Conservation (phyloP, 35 echinoderm and acorn worm genomes). For the Apostichopus californicus region DNA sequence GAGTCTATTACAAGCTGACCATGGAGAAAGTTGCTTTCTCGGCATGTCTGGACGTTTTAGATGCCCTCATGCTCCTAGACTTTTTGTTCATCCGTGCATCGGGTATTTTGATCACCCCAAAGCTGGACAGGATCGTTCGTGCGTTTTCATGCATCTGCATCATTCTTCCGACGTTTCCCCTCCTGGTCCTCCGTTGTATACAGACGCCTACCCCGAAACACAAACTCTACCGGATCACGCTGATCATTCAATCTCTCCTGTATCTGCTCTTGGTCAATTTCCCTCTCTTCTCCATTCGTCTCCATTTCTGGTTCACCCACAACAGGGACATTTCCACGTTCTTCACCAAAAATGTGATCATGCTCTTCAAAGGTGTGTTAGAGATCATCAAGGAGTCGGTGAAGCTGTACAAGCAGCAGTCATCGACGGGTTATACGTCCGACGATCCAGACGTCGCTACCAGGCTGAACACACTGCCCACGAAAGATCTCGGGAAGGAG, state of each 20-base stretch:
- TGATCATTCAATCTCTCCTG: constrained; percentile 70
- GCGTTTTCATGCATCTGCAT: constrained; percentile 86
- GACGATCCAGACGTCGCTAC: constrained; percentile 16
- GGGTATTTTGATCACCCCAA: constrained; percentile 26
- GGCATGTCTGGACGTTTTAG: constrained; percentile 74
- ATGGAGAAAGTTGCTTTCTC: constrained; percentile 78
- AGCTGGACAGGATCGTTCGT: constrained; percentile 53
- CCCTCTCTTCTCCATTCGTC: constrained; percentile 83
- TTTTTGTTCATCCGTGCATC: constrained; percentile 55
- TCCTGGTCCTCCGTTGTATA: constrained; percentile 70
- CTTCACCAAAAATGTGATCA: constrained; percentile 86
- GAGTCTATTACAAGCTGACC: constrained; percentile 70
- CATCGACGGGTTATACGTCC: not conserved
- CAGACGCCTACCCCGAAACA: constrained; percentile 44
- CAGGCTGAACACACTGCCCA: not conserved
- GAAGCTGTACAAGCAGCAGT: constrained; percentile 55
- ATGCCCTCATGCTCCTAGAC: constrained; percentile 73
- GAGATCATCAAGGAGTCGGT: constrained; percentile 66
- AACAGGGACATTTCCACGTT: constrained; percentile 73
- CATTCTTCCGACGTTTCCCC: constrained; percentile 71
- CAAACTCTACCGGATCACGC: constrained; percentile 56
- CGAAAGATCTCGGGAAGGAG: constrained; percentile 21
- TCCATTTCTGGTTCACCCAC: constrained; percentile 71
- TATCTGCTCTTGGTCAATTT: constrained; percentile 77
- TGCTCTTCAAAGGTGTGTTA: constrained; percentile 74